These are phyloP conservation scores for Altica lythri DNA, from an alignment of 2,888 invertebrate species.

Conservation along the genomic window DNA sequence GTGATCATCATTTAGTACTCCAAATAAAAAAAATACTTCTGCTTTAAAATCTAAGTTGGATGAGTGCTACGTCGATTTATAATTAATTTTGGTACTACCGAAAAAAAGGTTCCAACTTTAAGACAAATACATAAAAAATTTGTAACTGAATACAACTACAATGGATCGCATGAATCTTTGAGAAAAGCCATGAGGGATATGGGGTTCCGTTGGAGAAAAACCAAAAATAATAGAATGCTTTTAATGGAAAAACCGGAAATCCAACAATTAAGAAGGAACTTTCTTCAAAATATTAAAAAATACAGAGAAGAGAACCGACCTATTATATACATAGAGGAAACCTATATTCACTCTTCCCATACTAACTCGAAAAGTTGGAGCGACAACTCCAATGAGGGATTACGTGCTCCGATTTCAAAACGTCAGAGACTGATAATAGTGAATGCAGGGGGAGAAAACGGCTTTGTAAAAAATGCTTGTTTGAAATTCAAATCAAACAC, in stretches of 20 bases:
- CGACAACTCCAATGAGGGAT: too few relatives aligned
- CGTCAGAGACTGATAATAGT: too few relatives aligned
- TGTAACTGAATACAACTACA: background rate
- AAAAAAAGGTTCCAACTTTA: conserved; percentile 1
- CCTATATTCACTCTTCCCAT: too few relatives aligned
- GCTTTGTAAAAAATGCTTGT: too few relatives aligned
- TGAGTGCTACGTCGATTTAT: background rate
- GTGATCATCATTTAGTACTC: background rate
- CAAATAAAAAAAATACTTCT: background rate
- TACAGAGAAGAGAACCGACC: conserved; percentile 9
- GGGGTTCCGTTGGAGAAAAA: conserved; percentile 21
- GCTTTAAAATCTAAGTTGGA: background rate
- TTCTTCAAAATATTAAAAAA: conserved; percentile 11
- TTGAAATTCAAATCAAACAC: too few relatives aligned
- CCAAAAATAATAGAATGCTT: background rate
- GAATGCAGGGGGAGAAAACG: too few relatives aligned
- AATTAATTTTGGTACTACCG: background rate
- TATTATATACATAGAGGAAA: conserved; percentile 22
- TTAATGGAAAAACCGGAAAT: conserved; percentile 13
- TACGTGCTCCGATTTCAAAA: too few relatives aligned
- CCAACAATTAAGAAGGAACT: background rate
- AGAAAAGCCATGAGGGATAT: too few relatives aligned
- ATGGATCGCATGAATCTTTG: background rate
- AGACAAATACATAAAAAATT: conserved; percentile 2
- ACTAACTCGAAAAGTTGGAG: too few relatives aligned